Conservation (phyloP, 2,888 invertebrate genomes). For the Tridacna gigas region DNA sequence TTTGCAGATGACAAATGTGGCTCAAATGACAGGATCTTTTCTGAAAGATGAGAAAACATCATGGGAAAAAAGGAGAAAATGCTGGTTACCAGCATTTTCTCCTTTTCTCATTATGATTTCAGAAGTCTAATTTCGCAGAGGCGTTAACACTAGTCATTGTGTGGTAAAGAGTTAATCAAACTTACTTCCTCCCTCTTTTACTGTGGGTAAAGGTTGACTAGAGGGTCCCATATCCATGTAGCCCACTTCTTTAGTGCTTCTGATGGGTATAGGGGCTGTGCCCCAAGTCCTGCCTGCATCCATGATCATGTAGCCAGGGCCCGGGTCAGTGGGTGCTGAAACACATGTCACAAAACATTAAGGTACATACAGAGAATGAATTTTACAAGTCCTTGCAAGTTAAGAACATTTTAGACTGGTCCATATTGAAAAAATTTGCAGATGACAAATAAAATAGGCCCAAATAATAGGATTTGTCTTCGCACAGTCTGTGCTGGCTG, state of each 20-base stretch:
- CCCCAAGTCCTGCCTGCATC: slow-evolving; percentile 47
- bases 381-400: no score
- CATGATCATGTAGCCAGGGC: slow-evolving; percentile 67
- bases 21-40: no score
- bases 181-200: slow-evolving; percentile 80
- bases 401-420: no score
- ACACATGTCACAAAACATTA: background rate
- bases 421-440: no score
- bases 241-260: slow-evolving; percentile 59
- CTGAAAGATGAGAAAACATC: no score
- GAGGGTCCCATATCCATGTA: slow-evolving; percentile 85
- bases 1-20: no score
- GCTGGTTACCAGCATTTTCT: no score
- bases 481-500: no score
- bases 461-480: no score
- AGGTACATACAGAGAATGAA: no score
- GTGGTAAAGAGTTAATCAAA: slow-evolving; percentile 6
- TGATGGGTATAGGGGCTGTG: slow-evolving; percentile 67
- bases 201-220: slow-evolving; percentile 87
- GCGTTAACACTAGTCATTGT: background rate
- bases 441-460: no score
- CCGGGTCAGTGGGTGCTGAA: slow-evolving; percentile 51
- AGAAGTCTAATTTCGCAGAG: background rate
- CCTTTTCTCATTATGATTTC: background rate
- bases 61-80: no score